Conservation (phyloP, 1,140 invertebrate species). For the Solenopsis fugax region DNA sequence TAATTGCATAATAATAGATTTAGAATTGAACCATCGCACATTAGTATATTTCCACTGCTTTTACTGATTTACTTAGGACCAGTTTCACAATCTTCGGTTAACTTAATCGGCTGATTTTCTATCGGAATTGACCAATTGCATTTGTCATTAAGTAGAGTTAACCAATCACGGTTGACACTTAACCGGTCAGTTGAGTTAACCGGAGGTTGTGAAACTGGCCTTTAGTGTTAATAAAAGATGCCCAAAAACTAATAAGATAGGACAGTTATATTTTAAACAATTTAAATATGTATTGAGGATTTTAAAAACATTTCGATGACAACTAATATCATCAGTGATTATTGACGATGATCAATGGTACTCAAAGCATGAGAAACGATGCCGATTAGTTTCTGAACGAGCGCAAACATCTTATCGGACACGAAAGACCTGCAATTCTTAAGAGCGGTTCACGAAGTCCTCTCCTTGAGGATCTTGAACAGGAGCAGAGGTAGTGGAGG, state of each 20-base stretch:
- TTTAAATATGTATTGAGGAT: neutral
- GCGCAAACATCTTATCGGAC: conserved; percentile 51
- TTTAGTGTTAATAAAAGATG: neutral
- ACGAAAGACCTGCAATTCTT: conserved; percentile 45
- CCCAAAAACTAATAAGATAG: neutral
- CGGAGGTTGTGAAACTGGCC: too few relatives aligned
- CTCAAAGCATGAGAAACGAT: conserved; percentile 14
- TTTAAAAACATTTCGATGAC: conserved; percentile 4
- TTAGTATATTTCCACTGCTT: neutral
- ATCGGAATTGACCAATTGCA: too few relatives aligned
- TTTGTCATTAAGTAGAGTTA: too few relatives aligned
- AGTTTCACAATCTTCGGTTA: too few relatives aligned
- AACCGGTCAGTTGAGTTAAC: too few relatives aligned
- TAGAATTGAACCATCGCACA: neutral
- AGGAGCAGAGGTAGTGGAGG: conserved; percentile 54
- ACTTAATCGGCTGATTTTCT: too few relatives aligned
- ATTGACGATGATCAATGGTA: neutral
- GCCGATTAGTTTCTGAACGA: conserved; percentile 42
- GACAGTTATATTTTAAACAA: neutral
- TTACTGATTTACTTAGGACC: neutral
- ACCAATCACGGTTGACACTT: too few relatives aligned
- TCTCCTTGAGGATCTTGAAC: conserved; percentile 34
- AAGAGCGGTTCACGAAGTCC: conserved; percentile 39
- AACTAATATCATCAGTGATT: neutral
- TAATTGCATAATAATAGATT: neutral